Evolutionary conservation across 2,797 vertebrate species (phyloP).

Genomic region (Pantherophis vulpinus): DNA sequence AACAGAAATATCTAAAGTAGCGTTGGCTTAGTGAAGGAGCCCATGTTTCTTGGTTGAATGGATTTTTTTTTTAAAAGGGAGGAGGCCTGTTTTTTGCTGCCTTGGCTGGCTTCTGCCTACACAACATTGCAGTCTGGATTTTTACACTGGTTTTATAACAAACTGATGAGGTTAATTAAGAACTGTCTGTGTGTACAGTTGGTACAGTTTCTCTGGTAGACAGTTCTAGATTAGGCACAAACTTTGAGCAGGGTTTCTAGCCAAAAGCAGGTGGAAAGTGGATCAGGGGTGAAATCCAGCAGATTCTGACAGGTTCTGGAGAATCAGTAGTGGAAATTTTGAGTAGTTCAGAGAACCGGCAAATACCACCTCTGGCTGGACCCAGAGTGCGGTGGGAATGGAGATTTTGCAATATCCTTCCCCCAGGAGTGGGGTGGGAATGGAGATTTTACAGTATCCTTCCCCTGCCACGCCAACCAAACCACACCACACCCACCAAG

Average conservation of each 20-base stretch:
- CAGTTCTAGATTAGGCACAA: neutral
- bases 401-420: no score
- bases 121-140: neutral
- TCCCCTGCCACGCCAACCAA: no score
- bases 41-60: neutral
- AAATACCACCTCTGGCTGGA: no score
- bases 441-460: no score
- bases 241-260: neutral
- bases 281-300: no score
- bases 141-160: neutral
- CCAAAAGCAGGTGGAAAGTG: neutral
- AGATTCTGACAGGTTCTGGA: no score
- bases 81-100: neutral
- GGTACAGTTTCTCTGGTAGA: neutral
- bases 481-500: no score
- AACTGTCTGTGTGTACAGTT: neutral
- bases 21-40: neutral
- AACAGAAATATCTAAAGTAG: neutral
- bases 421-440: no score
- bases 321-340: no score
- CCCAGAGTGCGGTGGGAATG: no score
- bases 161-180: neutral
- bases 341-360: no score
- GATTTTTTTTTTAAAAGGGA: neutral
- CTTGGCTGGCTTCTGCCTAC: neutral